Conservation (phyloP, 2,888 invertebrate species). For the Auanema sp. region DNA sequence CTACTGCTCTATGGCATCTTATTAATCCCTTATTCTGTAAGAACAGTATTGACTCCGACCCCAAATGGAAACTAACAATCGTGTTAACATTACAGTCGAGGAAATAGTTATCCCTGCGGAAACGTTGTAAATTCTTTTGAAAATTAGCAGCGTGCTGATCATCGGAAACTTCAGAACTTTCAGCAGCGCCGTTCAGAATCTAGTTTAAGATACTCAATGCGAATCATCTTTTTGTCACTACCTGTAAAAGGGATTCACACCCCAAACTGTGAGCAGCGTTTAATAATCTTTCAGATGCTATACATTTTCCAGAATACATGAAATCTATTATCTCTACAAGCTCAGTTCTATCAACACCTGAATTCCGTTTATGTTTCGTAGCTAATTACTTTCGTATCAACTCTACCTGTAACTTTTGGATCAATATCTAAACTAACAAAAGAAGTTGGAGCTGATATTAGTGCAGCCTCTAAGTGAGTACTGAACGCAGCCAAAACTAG, state of each 20-base stretch:
- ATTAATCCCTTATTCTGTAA: slow-evolving; percentile 15
- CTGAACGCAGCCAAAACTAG: slow-evolving; percentile 45
- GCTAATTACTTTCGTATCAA: background rate
- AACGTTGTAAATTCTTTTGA: slow-evolving; percentile 12
- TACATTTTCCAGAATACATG: slow-evolving; percentile 30
- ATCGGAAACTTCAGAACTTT: slow-evolving; percentile 12
- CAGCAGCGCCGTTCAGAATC: background rate
- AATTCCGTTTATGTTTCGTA: background rate
- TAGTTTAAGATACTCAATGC: background rate
- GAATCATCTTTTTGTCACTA: background rate
- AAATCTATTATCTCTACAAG: slow-evolving; percentile 29
- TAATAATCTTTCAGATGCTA: slow-evolving; percentile 1
- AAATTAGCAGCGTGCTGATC: slow-evolving; percentile 14
- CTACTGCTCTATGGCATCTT: slow-evolving; percentile 32
- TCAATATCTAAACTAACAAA: slow-evolving; percentile 5
- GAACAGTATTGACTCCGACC: background rate
- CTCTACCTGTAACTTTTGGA: slow-evolving; percentile 11
- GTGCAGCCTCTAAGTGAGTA: slow-evolving; percentile 29
- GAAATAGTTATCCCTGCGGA: slow-evolving; percentile 13
- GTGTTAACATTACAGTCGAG: slow-evolving; percentile 17
- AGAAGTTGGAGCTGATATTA: slow-evolving; percentile 12
- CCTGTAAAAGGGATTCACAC: slow-evolving; percentile 10
- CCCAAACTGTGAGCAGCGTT: slow-evolving; percentile 12
- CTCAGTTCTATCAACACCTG: slow-evolving; percentile 26
- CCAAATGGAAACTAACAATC: background rate